Conservation (phyloP, 23 tunicate genomes). For the Halocynthia roretzi region DNA sequence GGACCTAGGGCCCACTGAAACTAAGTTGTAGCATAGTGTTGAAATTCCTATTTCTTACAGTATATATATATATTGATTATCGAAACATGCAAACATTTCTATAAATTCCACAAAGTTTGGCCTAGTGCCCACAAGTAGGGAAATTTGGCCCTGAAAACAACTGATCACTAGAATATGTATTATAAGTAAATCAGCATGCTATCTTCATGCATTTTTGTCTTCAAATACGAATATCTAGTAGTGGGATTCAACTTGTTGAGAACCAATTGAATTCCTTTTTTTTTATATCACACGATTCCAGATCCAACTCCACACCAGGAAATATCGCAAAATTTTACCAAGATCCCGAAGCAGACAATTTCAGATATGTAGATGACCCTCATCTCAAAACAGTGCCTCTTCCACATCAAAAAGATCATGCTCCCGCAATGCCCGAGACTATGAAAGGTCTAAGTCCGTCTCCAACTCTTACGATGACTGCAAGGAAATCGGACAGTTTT, state of each 20-base stretch:
- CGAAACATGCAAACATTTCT: too few species aligned
- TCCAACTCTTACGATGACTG: constrained; percentile 8
- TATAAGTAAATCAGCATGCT: too few species aligned
- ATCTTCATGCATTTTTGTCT: too few species aligned
- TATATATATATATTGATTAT: too few species aligned
- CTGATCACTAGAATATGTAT: too few species aligned
- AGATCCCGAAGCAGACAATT: neutral
- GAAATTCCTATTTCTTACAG: too few species aligned
- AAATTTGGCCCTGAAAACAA: too few species aligned
- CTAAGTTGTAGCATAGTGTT: too few species aligned
- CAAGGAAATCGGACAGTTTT: neutral
- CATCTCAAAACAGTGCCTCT: neutral
- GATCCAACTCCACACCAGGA: constrained; percentile 7
- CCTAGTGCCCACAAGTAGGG: too few species aligned
- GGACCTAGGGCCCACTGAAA: too few species aligned
- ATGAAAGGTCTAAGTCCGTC: constrained; percentile 25
- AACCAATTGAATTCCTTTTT: neutral
- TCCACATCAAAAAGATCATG: neutral
- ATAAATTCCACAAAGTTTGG: too few species aligned
- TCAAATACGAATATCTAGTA: too few species aligned
- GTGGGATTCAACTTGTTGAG: neutral
- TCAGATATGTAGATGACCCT: constrained; percentile 4
- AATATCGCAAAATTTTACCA: neutral
- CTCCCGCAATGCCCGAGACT: constrained; percentile 4
- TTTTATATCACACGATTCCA: neutral